A percentile compares a stretch with the other conserved stretches of the same genome.
These are phyloP conservation scores for Myripristis jacobus DNA, from an alignment of 2,797 vertebrate species.

Conservation along the genomic window DNA sequence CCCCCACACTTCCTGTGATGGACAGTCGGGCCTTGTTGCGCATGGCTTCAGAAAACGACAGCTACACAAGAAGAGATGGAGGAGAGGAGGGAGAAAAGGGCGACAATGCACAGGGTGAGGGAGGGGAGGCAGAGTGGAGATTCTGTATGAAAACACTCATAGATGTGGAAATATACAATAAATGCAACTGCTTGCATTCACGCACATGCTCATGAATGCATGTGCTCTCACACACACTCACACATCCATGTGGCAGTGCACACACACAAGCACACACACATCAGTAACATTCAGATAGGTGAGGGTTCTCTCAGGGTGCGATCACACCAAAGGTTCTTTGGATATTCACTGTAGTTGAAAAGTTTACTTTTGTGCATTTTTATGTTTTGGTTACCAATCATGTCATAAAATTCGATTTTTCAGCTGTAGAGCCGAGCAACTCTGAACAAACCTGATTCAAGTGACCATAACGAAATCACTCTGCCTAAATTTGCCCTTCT, in stretches of 20 bases:
- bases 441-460: no score
- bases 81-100: constrained; percentile 69
- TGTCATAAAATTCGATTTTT: no score
- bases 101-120: constrained; percentile 28
- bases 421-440: no score
- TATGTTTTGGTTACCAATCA: no score
- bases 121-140: constrained; percentile 50
- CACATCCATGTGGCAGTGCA: constrained; percentile 34
- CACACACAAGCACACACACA: constrained; percentile 26
- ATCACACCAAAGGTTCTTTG: constrained; percentile 32
- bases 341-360: not conserved
- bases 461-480: no score
- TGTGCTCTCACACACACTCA: constrained; percentile 16
- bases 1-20: constrained; percentile 98
- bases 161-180: not conserved
- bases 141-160: constrained; percentile 30
- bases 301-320: no score
- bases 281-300: constrained; percentile 11
- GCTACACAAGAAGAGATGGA: constrained; percentile 79
- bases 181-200: constrained; percentile 14
- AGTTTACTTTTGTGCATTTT: not conserved
- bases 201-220: not conserved
- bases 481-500: no score
- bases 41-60: constrained; percentile 99
- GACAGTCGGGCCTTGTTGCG: constrained; percentile 99